These are phyloP conservation scores for Psilanteris sp. DNA, from an alignment of 1,140 invertebrate species.

Conservation along the genomic window DNA sequence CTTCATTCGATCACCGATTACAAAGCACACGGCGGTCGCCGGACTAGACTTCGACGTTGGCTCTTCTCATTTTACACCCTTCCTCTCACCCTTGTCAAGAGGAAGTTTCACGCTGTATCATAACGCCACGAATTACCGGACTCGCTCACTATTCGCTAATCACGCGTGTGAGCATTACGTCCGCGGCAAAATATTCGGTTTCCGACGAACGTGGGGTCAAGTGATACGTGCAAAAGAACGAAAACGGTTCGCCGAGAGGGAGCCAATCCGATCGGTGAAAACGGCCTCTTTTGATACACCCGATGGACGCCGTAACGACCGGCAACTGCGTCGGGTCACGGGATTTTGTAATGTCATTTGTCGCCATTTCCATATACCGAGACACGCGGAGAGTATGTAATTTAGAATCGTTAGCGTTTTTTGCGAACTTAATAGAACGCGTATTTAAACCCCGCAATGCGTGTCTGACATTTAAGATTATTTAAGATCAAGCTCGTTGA, in stretches of 20 bases:
- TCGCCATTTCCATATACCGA: no score
- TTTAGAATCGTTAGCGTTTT: conserved; percentile 21
- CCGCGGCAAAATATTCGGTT: conserved; percentile 36
- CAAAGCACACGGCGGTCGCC: conserved; percentile 5
- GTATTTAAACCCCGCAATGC: conserved; percentile 15
- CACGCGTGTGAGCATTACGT: conserved; percentile 49
- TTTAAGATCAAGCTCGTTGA: no score
- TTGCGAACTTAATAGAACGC: no score
- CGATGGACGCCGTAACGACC: no score
- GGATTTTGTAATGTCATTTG: conserved; percentile 35
- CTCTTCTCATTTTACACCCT: conserved; percentile 58
- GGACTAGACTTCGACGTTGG: conserved; percentile 44
- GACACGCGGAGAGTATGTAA: no score
- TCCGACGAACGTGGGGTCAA: conserved; percentile 50
- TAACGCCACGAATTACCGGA: conserved; percentile 51
- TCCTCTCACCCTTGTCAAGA: conserved; percentile 56
- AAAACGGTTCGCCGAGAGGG: no score
- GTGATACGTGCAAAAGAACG: no score
- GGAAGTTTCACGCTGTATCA: conserved; percentile 71
- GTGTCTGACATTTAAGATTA: not conserved
- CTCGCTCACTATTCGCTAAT: conserved; percentile 43
- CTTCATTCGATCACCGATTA: conserved; percentile 8
- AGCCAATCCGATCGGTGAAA: conserved; percentile 10
- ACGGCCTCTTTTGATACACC: conserved; percentile 7
- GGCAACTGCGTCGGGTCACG: no score